These are phyloP conservation scores for Crotalus viridis DNA, from an alignment of 2,113 vertebrate species.

Conservation along the genomic window DNA sequence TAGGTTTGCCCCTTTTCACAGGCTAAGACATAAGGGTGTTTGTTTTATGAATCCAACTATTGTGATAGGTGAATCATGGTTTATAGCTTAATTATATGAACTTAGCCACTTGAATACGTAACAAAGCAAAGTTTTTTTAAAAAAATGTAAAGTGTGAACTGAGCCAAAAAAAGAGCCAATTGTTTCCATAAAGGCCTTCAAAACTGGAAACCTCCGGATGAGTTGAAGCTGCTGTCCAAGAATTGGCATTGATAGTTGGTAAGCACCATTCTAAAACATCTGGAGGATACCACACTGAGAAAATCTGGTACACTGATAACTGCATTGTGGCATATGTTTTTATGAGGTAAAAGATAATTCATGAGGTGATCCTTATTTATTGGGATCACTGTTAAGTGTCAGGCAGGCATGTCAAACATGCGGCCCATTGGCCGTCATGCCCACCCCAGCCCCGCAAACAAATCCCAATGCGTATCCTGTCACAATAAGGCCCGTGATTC, in stretches of 20 bases:
- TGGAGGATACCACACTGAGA: neutral
- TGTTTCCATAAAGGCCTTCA: neutral
- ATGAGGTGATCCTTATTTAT: neutral
- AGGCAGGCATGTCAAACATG: neutral
- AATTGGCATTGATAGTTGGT: neutral
- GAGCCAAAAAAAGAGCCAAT: neutral
- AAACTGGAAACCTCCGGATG: neutral
- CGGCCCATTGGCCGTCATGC: too few species aligned
- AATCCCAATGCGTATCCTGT: too few species aligned
- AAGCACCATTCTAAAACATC: neutral
- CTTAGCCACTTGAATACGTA: neutral
- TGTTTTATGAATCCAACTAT: neutral
- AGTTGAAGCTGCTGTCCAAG: neutral
- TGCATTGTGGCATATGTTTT: neutral
- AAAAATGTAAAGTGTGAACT: neutral
- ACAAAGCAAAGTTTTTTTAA: neutral
- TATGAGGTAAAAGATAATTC: neutral
- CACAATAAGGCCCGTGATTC: too few species aligned
- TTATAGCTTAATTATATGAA: neutral
- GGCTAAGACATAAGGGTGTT: neutral
- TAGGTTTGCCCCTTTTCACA: neutral
- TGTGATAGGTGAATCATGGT: neutral
- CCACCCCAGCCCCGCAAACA: too few species aligned
- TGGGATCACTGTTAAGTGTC: neutral
- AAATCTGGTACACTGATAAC: neutral